Base-by-base conservation (phyloP, 2,888 invertebrate species). In the Augochlorella aurata region DNA sequence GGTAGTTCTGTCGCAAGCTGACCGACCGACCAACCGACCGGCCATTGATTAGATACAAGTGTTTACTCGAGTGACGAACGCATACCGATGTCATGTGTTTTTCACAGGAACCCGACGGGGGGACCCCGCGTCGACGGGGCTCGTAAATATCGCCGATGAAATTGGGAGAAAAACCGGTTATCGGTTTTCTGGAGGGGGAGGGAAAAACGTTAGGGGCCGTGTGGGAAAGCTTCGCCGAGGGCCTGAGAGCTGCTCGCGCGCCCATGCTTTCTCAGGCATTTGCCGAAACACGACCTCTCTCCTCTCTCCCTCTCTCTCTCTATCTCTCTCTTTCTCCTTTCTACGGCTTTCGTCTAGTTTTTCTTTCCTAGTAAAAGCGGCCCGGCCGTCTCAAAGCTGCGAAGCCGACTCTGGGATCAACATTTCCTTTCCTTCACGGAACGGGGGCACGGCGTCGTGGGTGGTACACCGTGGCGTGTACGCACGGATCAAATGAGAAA, bases 1-100 rank as follows among this genome's bases (percentile, higher is more conserved):
- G 74, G 38, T 65, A 44, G 21, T 45, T 82, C 82, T 82, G 82
- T 82, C 82, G 82, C 82, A 82, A 82, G 82, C 73, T 82, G 77
- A 74, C 74, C 63, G 69, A 50, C 66, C 66, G 71, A 47, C 71
- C 66, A n/a, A n/a, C 29, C 29, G 29, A 29, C 29, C 29, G 74
- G 47, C 73, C 83, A 66, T 82, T 82, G 82, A 82, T 82, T 82
- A 82, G 82, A 82, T 82, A 82, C 82, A 82, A 82, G 82, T 82
- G 82, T 82, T 82, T 82, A 77, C 82, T 61, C 82, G 73, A 73
- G 77, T 77, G 77, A 82, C 82, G 82, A 82, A 67, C 74, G 12
- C 81, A 71, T 81, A 81, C 83, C 77, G 82, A 77, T 81, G 82
- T 74, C 82, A 49, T 77, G 82, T 76, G 82, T 70, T 82, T 74